A percentile compares a stretch with the other conserved stretches of the same genome.
phyloP scores from a whole-genome alignment of 2,113 vertebrate species.

The Sinocyclocheilus anshuiensis region DNA sequence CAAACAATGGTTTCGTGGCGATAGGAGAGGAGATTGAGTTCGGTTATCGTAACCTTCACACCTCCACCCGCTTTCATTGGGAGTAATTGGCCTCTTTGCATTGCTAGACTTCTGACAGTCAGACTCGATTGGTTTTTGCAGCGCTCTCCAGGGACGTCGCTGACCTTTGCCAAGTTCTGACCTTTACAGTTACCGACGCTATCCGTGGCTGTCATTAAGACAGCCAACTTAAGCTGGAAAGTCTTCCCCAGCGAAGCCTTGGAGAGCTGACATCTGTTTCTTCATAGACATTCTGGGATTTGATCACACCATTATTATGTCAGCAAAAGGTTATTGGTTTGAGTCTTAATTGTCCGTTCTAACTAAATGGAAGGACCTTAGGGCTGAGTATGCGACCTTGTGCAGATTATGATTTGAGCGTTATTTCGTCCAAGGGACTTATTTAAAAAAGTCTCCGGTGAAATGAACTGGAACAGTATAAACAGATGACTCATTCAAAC shows the following conservation, averaged over 20 bases:
- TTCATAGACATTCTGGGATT: conserved; percentile 29
- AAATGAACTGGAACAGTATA: conserved; percentile 55
- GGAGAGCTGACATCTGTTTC: conserved; percentile 41
- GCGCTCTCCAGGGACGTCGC: not conserved
- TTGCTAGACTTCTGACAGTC: conserved; percentile 1
- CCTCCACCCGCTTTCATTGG: conserved; percentile 32
- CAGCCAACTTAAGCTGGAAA: conserved; percentile 19
- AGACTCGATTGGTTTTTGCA: conserved; percentile 14
- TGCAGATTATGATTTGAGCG: conserved; percentile 41
- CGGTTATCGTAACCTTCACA: conserved; percentile 48
- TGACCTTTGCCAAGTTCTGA: conserved; percentile 31
- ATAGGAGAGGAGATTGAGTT: conserved; percentile 43
- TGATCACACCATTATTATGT: conserved; percentile 22
- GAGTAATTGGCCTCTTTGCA: conserved; percentile 16
- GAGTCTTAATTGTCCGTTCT: conserved; percentile 40
- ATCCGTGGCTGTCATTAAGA: conserved; percentile 19
- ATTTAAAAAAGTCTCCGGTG: conserved; percentile 48
- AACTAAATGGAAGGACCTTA: conserved; percentile 22
- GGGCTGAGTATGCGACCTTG: conserved; percentile 21
- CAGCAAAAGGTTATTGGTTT: conserved; percentile 34
- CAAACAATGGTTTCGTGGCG: conserved; percentile 34
- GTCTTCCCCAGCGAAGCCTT: not conserved
- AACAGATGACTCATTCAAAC: conserved; percentile 56
- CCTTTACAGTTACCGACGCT: conserved; percentile 15
- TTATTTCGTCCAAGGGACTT: conserved; percentile 47